A percentile compares a stretch with the other conserved stretches of the same genome.
These are phyloP conservation scores for Dynastes hyllus DNA, from an alignment of 2,888 invertebrate genomes.

Conservation along the genomic window DNA sequence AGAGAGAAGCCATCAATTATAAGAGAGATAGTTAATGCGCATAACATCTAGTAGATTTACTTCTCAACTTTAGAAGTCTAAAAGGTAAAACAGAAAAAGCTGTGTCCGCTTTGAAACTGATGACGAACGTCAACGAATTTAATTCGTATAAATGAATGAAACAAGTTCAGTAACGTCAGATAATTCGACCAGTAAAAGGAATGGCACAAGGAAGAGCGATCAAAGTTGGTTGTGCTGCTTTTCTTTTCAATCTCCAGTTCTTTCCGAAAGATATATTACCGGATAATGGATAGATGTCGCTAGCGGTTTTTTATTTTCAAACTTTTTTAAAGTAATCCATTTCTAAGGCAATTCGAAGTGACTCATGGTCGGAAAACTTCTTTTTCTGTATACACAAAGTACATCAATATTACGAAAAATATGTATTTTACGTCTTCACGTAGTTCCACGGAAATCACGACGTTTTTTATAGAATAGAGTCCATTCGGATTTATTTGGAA, in stretches of 20 bases:
- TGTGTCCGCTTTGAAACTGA: conserved; percentile 10
- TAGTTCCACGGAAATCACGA: neutral
- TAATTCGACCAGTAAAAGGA: conserved; percentile 57
- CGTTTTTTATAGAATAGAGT: neutral
- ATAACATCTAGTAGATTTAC: neutral
- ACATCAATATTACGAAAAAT: neutral
- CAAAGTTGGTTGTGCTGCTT: conserved; percentile 64
- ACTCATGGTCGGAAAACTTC: neutral
- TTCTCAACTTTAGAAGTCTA: neutral
- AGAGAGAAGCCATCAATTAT: no score
- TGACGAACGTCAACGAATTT: conserved; percentile 54
- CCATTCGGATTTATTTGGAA: neutral
- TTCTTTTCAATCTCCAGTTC: conserved; percentile 65
- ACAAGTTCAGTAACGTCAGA: conserved; percentile 64
- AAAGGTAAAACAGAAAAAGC: neutral
- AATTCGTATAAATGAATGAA: conserved; percentile 66
- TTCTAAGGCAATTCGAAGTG: neutral
- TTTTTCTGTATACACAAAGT: neutral
- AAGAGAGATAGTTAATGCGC: no score
- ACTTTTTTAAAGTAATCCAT: conserved; percentile 40
- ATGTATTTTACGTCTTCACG: neutral
- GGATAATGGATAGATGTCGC: conserved; percentile 65
- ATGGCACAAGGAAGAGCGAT: conserved; percentile 62
- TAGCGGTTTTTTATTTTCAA: conserved; percentile 64
- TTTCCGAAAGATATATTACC: conserved; percentile 63